Conservation (phyloP, 2,888 invertebrate species). For the Crocallis elinguaria region DNA sequence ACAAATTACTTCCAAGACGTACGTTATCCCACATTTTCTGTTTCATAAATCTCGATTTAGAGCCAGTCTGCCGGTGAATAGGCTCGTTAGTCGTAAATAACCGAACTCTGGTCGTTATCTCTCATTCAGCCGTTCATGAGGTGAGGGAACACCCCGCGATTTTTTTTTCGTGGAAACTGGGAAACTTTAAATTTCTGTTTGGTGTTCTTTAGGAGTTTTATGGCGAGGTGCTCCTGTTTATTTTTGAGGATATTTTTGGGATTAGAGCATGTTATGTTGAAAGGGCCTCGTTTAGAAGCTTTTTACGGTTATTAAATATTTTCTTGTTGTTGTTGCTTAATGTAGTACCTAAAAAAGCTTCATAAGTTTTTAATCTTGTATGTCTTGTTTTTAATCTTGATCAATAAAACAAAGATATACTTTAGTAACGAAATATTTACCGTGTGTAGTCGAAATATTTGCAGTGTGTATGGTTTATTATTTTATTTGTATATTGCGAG, state of each 20-base stretch:
- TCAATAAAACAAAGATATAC: too few relatives aligned
- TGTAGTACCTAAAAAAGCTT: too few relatives aligned
- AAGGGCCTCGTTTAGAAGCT: slow-evolving; percentile 4
- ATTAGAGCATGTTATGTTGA: slow-evolving; percentile 12
- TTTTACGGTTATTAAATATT: slow-evolving; percentile 1
- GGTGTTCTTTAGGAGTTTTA: slow-evolving; percentile 40
- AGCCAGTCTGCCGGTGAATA: slow-evolving; percentile 72
- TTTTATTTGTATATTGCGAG: too few relatives aligned
- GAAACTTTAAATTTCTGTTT: slow-evolving; percentile 57
- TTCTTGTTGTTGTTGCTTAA: too few relatives aligned
- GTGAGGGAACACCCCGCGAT: slow-evolving; percentile 43
- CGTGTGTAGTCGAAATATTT: too few relatives aligned
- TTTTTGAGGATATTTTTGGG: slow-evolving; percentile 11
- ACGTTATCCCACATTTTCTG: slow-evolving; percentile 76
- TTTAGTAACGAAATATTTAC: too few relatives aligned
- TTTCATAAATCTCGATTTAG: slow-evolving; percentile 82
- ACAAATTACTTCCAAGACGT: slow-evolving; percentile 72
- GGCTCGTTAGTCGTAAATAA: slow-evolving; percentile 83
- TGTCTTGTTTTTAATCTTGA: too few relatives aligned
- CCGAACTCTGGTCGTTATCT: slow-evolving; percentile 80
- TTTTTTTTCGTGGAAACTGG: slow-evolving; percentile 38
- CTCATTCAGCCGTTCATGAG: slow-evolving; percentile 70
- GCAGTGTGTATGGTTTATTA: too few relatives aligned
- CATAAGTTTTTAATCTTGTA: too few relatives aligned
- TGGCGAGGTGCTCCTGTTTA: slow-evolving; percentile 16